phyloP scores from a whole-genome alignment of 2,888 invertebrate genomes.

The Sinhomidia bicolor region DNA sequence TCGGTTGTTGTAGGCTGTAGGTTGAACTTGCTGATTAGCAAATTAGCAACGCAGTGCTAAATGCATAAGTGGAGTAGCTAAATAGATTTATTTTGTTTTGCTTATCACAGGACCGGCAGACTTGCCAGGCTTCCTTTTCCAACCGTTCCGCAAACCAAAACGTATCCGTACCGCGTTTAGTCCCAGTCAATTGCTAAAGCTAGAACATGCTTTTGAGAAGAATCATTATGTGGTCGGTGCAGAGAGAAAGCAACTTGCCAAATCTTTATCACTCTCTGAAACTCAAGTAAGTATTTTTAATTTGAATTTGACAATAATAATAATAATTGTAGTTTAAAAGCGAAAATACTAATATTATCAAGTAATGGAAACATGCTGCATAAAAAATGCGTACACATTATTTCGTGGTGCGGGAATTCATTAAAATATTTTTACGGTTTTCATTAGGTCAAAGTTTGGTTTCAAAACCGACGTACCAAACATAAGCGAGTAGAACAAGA shows the following conservation, averaged over 20 bases:
- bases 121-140: constrained; percentile 93
- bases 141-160: constrained; percentile 99
- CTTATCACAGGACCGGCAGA: constrained; percentile 82
- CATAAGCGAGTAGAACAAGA: constrained; percentile 98
- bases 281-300: constrained; percentile 89
- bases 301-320: too few relatives aligned
- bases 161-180: constrained; percentile 99
- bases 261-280: constrained; percentile 95
- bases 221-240: constrained; percentile 99
- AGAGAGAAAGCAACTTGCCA: constrained; percentile 98
- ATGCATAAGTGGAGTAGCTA: too few relatives aligned
- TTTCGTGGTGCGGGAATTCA: neutral
- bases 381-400: too few relatives aligned
- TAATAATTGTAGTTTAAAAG: too few relatives aligned
- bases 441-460: constrained; percentile 96
- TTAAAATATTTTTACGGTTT: neutral
- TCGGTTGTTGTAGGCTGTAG: too few relatives aligned
- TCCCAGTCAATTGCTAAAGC: constrained; percentile 96
- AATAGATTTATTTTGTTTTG: too few relatives aligned
- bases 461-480: constrained; percentile 97
- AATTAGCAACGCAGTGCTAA: too few relatives aligned
- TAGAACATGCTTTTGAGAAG: constrained; percentile 99
- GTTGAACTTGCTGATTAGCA: too few relatives aligned
- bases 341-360: too few relatives aligned
- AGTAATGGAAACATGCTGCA: too few relatives aligned